A percentile compares a stretch with the other conserved stretches of the same genome.
Evolutionary conservation across 2,888 invertebrate species (phyloP).

Genomic region (Drosophila pegasa): DNA sequence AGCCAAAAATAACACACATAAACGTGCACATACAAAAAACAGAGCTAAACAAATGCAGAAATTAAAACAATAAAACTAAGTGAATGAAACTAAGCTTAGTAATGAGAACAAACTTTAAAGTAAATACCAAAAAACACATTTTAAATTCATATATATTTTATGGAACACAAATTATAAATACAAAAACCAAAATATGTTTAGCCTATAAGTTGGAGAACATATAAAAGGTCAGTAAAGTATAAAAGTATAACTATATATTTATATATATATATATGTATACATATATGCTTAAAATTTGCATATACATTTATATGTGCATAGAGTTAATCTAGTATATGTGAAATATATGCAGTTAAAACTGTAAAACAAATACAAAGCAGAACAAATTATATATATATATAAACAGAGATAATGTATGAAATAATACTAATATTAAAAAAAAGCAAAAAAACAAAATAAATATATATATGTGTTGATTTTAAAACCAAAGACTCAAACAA

Average conservation of each 20-base stretch:
- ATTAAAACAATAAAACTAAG: slow-evolving; percentile 42
- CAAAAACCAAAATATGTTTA: slow-evolving; percentile 46
- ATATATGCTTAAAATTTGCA: slow-evolving; percentile 9
- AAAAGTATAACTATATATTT: slow-evolving; percentile 27
- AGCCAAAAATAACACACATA: slow-evolving; percentile 35
- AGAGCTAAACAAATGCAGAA: slow-evolving; percentile 44
- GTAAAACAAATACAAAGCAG: slow-evolving; percentile 35
- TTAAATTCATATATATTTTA: slow-evolving; percentile 52
- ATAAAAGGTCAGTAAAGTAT: slow-evolving; percentile 38
- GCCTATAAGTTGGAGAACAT: slow-evolving; percentile 47
- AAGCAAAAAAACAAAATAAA: slow-evolving; percentile 45
- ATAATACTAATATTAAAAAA: slow-evolving; percentile 46
- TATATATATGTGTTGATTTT: slow-evolving; percentile 66
- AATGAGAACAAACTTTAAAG: slow-evolving; percentile 34
- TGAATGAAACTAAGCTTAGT: slow-evolving; percentile 46
- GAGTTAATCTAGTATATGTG: slow-evolving; percentile 45
- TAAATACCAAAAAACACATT: slow-evolving; percentile 36
- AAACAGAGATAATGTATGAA: slow-evolving; percentile 41
- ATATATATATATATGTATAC: slow-evolving; percentile 27
- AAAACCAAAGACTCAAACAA: slow-evolving; percentile 78
- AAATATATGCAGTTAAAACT: slow-evolving; percentile 42
- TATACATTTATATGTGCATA: slow-evolving; percentile 32
- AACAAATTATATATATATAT: slow-evolving; percentile 41
- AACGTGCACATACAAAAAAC: slow-evolving; percentile 24
- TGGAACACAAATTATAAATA: slow-evolving; percentile 51